phyloP scores from a whole-genome alignment of 2,888 invertebrate species.

The Meghimatium bilineatum region DNA sequence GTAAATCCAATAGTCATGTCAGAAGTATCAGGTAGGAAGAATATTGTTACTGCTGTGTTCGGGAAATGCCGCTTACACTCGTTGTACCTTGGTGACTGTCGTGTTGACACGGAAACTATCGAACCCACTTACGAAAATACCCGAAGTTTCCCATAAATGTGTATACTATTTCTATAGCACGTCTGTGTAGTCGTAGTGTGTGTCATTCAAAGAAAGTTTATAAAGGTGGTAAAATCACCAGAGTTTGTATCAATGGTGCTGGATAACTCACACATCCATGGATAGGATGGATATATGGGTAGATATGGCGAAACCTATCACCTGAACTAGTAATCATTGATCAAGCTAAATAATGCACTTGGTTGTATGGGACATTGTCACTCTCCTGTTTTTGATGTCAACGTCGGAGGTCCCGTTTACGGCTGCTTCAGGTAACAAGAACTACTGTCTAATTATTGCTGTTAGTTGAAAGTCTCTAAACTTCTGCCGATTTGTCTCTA shows the following conservation, averaged over 20 bases:
- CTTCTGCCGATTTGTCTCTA: not conserved
- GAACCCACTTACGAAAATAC: conserved; percentile 14
- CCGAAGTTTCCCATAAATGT: conserved; percentile 24
- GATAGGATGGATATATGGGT: conserved; percentile 11
- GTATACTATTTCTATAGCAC: not conserved
- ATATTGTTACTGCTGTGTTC: no score
- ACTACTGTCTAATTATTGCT: not conserved
- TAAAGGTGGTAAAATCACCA: not conserved
- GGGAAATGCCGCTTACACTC: not conserved
- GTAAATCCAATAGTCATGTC: no score
- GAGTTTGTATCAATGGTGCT: not conserved
- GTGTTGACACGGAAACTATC: conserved; percentile 21
- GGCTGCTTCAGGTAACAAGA: conserved; percentile 10
- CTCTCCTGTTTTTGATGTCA: conserved; percentile 37
- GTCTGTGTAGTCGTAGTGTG: conserved; percentile 21
- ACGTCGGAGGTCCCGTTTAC: conserved; percentile 31
- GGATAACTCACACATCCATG: conserved; percentile 8
- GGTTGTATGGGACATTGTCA: conserved; percentile 25
- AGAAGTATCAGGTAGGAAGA: no score
- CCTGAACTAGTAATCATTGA: not conserved
- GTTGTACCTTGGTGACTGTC: conserved; percentile 8
- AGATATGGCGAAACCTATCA: not conserved
- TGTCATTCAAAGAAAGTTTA: conserved; percentile 1
- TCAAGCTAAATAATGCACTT: conserved; percentile 16
- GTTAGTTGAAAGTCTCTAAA: not conserved